Percentiles rank a stretch among this genome's conserved stretches.
Evolutionary conservation across 2,113 vertebrate genomes (phyloP).

Genomic region (Oxyura jamaicensis): DNA sequence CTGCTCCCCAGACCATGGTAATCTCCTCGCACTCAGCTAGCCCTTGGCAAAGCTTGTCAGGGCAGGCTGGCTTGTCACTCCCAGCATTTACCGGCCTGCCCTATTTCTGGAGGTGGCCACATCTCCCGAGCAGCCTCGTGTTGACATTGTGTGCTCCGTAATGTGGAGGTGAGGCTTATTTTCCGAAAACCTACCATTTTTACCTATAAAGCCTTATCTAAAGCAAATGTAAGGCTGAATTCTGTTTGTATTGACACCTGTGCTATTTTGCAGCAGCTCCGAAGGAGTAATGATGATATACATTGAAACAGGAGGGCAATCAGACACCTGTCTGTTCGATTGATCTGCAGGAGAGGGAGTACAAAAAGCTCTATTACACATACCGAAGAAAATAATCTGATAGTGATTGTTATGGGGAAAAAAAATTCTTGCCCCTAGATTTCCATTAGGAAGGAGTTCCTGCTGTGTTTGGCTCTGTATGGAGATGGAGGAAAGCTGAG

Average conservation of each 20-base stretch:
- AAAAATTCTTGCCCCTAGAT: background rate
- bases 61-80: background rate
- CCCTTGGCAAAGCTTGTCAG: background rate
- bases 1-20: background rate
- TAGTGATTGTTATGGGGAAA: background rate
- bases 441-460: background rate
- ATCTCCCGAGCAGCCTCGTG: fast-evolving
- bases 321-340: background rate
- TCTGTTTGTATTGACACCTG: background rate
- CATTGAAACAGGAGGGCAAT: background rate
- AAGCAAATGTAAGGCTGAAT: background rate
- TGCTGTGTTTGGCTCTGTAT: background rate
- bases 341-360: background rate
- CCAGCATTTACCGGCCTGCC: background rate
- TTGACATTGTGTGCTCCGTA: background rate
- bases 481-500: background rate
- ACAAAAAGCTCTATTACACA: background rate
- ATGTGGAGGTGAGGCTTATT: background rate
- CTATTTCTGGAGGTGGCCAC: background rate
- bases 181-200: constrained; percentile 4
- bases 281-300: background rate
- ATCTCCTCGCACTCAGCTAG: background rate
- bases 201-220: background rate
- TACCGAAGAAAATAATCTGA: background rate
- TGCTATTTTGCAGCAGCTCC: background rate